These are phyloP conservation scores for Hylaeus volcanicus DNA, from an alignment of 1,140 invertebrate genomes.

Conservation along the genomic window DNA sequence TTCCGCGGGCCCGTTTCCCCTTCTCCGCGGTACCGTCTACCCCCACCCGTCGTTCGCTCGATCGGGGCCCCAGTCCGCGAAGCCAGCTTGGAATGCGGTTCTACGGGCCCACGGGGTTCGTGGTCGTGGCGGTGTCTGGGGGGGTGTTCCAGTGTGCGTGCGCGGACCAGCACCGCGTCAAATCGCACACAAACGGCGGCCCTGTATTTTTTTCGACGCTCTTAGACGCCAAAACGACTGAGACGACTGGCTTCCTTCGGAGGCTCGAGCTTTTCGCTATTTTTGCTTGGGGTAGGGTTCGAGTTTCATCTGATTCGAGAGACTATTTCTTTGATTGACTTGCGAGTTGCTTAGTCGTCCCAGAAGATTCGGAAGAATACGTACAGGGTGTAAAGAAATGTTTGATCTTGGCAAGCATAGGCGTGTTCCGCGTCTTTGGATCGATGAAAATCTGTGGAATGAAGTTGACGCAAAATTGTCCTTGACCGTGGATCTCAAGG, in stretches of 20 bases:
- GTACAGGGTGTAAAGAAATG: no score
- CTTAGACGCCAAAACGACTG: conserved; percentile 5
- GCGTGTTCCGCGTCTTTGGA: no score
- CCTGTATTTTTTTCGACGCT: conserved; percentile 42
- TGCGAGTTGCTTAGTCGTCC: no score
- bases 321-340: no score
- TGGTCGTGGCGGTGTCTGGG: conserved; percentile 15
- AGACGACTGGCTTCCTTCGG: no score
- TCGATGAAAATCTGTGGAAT: no score
- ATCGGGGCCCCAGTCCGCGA: conserved; percentile 60
- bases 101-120: conserved; percentile 69
- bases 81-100: conserved; percentile 74
- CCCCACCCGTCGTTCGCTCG: background rate
- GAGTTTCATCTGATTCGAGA: no score
- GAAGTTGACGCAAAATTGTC: no score
- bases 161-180: conserved; percentile 31
- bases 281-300: no score
- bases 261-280: background rate
- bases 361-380: no score
- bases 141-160: conserved; percentile 40
- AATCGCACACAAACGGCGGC: conserved; percentile 32
- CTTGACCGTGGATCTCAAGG: no score
- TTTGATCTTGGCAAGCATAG: no score
- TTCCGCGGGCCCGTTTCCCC: conserved; percentile 26
- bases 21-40: conserved; percentile 15